Base-by-base conservation (phyloP, 64 coral and sea anemone species). In the Montipora cactus region DNA sequence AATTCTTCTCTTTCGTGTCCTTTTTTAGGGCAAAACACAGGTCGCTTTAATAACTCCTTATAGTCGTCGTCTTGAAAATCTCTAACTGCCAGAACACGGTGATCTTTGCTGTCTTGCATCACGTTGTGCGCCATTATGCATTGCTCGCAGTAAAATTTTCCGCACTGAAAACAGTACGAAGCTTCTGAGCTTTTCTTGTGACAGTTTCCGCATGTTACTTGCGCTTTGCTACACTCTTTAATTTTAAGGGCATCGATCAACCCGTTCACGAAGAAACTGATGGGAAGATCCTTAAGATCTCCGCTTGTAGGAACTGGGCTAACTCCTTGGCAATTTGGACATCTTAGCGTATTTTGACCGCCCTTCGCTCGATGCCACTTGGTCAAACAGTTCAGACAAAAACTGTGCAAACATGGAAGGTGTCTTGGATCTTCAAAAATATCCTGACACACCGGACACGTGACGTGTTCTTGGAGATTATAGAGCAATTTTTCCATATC, bases 321-420 rank as follows among this genome's bases (percentile, higher is more conserved):
- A 18, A 67, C 4, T 13, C 62, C 16, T 67, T 18, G 11, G 62
- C 62, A 67, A 0, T 9, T 67, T 4, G 62, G 62, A 18, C 62
- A 67, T 14, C 16, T 18, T 1, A 67, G 11, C 16, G 62, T 14
- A 18, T 67, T 67, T 67, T 13, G 11, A 67, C 15, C 20, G 4
- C n/a, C 16, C 49, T 14, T 87, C 9, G 18, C 7, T 47, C 74
- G 64, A 28, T 74, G 19, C 84, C 64, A 87, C 6, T 46, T 47
- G 0, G 15, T 12, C 7, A 87, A 72, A 21, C 84, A 87, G 4
- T 19, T n/a, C 9, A 48, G 67, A 72, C 84, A 87, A 14, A 67
- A 87, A 72, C 28, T 87, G 67, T 87, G 84, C 15, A 87, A 61
- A 74, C 84, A 87, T 18, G 12, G 61, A 44, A 87, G 67, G 6